Evolutionary conservation across 2,888 invertebrate genomes (phyloP), one percentile per base, ranked within the genome.

Genomic region (Ptychoptera contaminata): DNA sequence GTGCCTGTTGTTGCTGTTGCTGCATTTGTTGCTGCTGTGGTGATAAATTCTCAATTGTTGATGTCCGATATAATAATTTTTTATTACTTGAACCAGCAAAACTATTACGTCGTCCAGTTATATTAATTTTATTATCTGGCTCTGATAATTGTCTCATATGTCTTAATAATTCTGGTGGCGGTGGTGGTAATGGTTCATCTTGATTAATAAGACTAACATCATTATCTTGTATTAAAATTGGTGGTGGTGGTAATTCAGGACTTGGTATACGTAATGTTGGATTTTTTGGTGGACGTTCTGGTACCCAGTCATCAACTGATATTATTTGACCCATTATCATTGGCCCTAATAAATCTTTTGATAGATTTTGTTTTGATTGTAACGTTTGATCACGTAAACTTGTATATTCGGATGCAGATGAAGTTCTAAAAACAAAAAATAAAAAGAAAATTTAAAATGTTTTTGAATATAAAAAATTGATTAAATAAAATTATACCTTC

Each of bases 261-360:
- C 67, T 65, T 9, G 67, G 67, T 37, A 66, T 61, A 43, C 71
- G 66, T 52, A 76, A 58, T 47, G 79, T 65, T 2, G 82, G 79
- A 61, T 82, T 82, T 62, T 84, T 84, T 4, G 83, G 83, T 10
- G 84, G 84, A 50, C 82, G 65, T 52, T 81, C 82, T 1, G 82
- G 80, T 1, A 79, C 76, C 74, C 77, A 79, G 52, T 77, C 77
- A 51, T 77, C 77, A 11, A 77, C 65, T 1, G 73, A 73, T 56
- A 77, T 76, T 1, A 74, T 67, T 1, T 75, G 72, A 0, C 76
- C 76, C 37, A 76, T 67, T 44, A 77, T 77, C 35, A 76, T 70
- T 0, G 76, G 76, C 1, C 76, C 76, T 11, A 76, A 54, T 16
- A 75, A 55, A 53, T 74, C 74, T 43, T 51, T 51, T 2, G 49